Evolutionary conservation across 2,888 invertebrate genomes (phyloP).

Genomic region (Tridacna crocea): DNA sequence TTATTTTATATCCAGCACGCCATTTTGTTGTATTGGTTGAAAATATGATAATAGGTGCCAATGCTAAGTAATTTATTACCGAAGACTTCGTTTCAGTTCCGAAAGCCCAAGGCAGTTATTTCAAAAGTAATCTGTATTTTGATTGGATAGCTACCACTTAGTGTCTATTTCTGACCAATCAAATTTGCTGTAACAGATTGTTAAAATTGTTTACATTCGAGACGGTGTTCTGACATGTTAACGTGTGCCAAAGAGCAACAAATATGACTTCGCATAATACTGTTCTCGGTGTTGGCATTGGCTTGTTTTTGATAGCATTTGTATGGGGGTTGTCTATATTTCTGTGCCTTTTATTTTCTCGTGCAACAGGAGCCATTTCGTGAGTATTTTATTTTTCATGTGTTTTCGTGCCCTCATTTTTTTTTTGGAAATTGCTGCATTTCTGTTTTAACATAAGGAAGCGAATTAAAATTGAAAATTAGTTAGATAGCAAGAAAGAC

Average conservation of each 20-base stretch:
- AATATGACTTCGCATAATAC: slow-evolving; percentile 50
- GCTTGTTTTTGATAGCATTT: slow-evolving; percentile 76
- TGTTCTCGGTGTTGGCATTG: slow-evolving; percentile 77
- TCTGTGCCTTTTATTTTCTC: slow-evolving; percentile 73
- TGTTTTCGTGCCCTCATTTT: slow-evolving; percentile 13
- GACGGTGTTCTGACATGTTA: slow-evolving; percentile 55
- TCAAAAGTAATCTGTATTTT: not conserved
- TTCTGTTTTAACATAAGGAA: too few species aligned
- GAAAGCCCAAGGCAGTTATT: too few species aligned
- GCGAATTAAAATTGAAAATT: too few species aligned
- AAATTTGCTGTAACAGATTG: not conserved
- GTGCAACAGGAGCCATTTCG: slow-evolving; percentile 75
- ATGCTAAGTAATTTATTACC: too few species aligned
- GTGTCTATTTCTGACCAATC: not conserved
- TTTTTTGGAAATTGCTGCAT: not conserved
- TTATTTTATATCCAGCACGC: too few species aligned
- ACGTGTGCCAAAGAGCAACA: not conserved
- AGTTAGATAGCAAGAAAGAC: too few species aligned
- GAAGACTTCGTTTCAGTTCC: too few species aligned
- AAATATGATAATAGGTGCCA: too few species aligned
- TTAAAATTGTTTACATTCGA: slow-evolving; percentile 50
- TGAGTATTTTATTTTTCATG: slow-evolving; percentile 60
- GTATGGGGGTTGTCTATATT: slow-evolving; percentile 76
- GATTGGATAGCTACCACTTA: not conserved
- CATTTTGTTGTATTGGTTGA: too few species aligned